Evolutionary conservation across 2,888 invertebrate species (phyloP), one percentile per base, ranked within the genome.

Genomic region (Vesta saturnalis): DNA sequence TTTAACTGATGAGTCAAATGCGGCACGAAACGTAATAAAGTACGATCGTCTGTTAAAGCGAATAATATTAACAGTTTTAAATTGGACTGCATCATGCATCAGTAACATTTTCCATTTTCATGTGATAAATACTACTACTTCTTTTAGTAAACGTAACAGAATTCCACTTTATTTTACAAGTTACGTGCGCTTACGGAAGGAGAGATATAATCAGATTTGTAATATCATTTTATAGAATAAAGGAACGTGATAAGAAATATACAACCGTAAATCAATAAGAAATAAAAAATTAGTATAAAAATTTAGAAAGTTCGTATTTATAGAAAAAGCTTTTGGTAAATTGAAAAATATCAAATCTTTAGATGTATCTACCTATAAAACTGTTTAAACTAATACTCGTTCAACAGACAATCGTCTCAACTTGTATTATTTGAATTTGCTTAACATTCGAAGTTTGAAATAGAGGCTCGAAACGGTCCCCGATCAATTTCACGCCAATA

Each of bases 401-500:
- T 49, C 55, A 61, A 49, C 52, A 63, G 55, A 62, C 58, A 76
- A 76, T 76, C 74, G 77, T 75, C 73, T 72, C 64, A 72, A 66
- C 60, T 62, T 61, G 64, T 70, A 72, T 74, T 78, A 77, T 77
- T 76, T 74, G 81, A 80, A 81, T 82, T 81, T 81, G 78, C 79
- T 81, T 80, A 81, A 81, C 81, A 81, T 80, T 79, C 77, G 76
- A 79, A 79, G 78, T 77, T 78, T 74, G 77, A 77, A 81, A 80
- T 80, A 71, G 68, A 68, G 65, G 49, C 77, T 79, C 62, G 68
- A 69, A 67, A 72, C 74, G 69, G 71, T 74, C 78, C 74, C 78
- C 76, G 82, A 83, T 83, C 83, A 83, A 83, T 83, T 83, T 83
- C 83, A 83, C 83, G 83, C 81, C 82, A 81, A 83, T 83, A 82